Evolutionary conservation across 2,113 vertebrate species (phyloP).

Genomic region (Actinemys pallida): DNA sequence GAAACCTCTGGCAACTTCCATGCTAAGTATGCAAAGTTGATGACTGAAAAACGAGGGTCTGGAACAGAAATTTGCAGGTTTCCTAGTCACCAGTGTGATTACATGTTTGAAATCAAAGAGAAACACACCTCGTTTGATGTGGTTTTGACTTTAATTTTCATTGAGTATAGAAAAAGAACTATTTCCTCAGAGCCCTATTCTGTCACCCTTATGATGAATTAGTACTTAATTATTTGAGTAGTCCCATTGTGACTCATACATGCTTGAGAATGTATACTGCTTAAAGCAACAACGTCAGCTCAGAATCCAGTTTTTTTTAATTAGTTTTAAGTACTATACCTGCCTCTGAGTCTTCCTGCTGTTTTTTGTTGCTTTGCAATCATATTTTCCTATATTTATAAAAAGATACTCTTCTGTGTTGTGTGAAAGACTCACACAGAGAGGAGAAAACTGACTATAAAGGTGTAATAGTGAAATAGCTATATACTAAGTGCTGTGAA

Average conservation of each 20-base stretch:
- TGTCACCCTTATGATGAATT: background rate
- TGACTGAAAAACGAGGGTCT: background rate
- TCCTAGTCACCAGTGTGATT: background rate
- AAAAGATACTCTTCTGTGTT: background rate
- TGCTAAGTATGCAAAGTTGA: background rate
- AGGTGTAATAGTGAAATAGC: background rate
- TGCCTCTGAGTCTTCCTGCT: background rate
- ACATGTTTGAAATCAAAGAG: background rate
- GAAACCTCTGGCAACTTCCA: background rate
- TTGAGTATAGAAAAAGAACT: background rate
- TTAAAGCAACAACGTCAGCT: background rate
- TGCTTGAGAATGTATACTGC: background rate
- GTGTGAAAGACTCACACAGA: background rate
- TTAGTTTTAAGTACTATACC: background rate
- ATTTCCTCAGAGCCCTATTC: background rate
- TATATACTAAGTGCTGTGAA: background rate
- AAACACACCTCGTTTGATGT: background rate
- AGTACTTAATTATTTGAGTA: background rate
- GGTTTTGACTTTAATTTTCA: background rate
- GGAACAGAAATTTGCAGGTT: background rate
- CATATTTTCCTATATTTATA: background rate
- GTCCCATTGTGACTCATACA: background rate
- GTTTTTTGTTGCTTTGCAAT: conserved; percentile 11
- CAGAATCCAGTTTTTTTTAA: background rate
- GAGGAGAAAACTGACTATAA: background rate